phyloP scores from a whole-genome alignment of 2,888 invertebrate species.

The Eulithis prunata region DNA sequence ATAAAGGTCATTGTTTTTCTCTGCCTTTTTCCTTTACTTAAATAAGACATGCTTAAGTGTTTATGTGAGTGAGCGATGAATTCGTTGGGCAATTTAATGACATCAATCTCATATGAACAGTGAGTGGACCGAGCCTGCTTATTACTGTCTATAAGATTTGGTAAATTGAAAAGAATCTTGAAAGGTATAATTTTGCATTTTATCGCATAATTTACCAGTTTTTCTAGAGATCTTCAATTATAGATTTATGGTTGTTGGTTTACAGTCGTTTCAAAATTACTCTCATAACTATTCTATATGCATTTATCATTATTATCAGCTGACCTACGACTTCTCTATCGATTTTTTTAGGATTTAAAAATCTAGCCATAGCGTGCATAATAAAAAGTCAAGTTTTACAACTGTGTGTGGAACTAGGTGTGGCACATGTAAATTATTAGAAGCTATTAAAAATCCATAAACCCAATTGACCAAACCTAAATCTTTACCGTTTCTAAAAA shows the following conservation, averaged over 20 bases:
- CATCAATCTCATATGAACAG: conserved; percentile 32
- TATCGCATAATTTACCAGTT: conserved; percentile 35
- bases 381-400: conserved; percentile 17
- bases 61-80: conserved; percentile 31
- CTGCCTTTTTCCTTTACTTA: conserved; percentile 22
- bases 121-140: conserved; percentile 34
- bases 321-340: too few relatives aligned
- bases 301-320: too few relatives aligned
- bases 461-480: conserved; percentile 10
- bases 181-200: conserved; percentile 41
- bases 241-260: conserved; percentile 9
- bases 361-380: background rate
- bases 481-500: conserved; percentile 27
- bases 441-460: conserved; percentile 25
- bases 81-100: conserved; percentile 31
- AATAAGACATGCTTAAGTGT: conserved; percentile 28
- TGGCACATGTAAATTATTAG: conserved; percentile 23
- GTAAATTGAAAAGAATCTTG: conserved; percentile 37
- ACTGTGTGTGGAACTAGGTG: conserved; percentile 18
- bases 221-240: conserved; percentile 20
- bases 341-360: background rate
- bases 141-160: conserved; percentile 34
- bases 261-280: background rate
- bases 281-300: background rate
- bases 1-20: conserved; percentile 22